Evolutionary conservation across 1,140 invertebrate species (phyloP).

Genomic region (Drosophila triauraria): DNA sequence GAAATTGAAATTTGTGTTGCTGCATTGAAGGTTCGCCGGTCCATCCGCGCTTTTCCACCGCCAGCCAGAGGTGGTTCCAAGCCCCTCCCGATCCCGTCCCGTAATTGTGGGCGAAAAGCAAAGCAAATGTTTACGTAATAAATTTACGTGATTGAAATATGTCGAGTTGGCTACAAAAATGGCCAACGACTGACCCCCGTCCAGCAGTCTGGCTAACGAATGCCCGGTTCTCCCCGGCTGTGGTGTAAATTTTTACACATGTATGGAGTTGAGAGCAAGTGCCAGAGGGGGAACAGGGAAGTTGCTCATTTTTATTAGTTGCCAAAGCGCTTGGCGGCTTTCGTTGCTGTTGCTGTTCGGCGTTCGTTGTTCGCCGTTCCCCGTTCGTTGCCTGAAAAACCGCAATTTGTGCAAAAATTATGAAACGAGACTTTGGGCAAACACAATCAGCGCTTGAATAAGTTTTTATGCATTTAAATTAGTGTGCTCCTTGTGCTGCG

Average conservation of each 20-base stretch:
- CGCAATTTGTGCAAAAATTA: constrained; percentile 83
- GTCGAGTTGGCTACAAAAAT: constrained; percentile 83
- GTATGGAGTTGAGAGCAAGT: constrained; percentile 46
- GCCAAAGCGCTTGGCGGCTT: constrained; percentile 57
- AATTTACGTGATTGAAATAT: constrained; percentile 85
- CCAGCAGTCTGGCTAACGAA: constrained; percentile 67
- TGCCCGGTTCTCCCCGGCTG: constrained; percentile 32
- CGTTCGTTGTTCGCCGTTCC: constrained; percentile 6
- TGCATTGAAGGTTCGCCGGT: constrained; percentile 34
- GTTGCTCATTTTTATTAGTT: constrained; percentile 57
- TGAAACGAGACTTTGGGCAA: constrained; percentile 79
- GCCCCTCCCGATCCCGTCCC: constrained; percentile 17
- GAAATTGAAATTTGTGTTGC: constrained; percentile 77
- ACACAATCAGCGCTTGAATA: constrained; percentile 73
- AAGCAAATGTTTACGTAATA: constrained; percentile 85
- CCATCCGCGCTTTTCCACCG: constrained; percentile 3
- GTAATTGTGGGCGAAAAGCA: constrained; percentile 83
- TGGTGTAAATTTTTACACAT: constrained; percentile 82
- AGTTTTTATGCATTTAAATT: constrained; percentile 79
- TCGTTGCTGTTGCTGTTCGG: constrained; percentile 24
- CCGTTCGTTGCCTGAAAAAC: constrained; percentile 55
- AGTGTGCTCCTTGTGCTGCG: constrained; percentile 44
- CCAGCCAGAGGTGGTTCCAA: constrained; percentile 11
- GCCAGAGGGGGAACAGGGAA: constrained; percentile 3
- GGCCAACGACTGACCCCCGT: constrained; percentile 47